Evolutionary conservation across 2,888 invertebrate species (phyloP).

Genomic region (Stenurella melanura): DNA sequence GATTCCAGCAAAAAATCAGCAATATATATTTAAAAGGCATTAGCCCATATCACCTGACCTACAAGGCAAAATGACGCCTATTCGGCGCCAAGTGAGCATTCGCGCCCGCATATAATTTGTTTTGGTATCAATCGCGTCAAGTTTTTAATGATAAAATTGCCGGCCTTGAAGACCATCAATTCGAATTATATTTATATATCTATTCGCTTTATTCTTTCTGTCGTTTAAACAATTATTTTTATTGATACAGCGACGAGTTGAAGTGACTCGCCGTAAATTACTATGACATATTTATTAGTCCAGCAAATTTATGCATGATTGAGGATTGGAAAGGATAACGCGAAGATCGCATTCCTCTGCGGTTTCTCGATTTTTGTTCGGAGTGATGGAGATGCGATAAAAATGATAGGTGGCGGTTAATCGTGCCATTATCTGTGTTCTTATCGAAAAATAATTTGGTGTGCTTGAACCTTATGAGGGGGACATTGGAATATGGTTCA

Average conservation of each 20-base stretch:
- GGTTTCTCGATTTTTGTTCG: too few species aligned
- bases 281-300: neutral
- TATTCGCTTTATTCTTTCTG: neutral
- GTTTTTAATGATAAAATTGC: neutral
- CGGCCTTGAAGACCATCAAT: neutral
- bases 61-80: neutral
- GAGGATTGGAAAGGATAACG: too few species aligned
- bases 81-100: neutral
- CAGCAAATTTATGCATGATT: neutral
- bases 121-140: neutral
- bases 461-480: too few species aligned
- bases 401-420: too few species aligned
- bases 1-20: too few species aligned
- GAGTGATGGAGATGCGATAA: too few species aligned
- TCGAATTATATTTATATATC: neutral
- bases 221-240: neutral
- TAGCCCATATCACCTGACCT: too few species aligned
- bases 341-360: too few species aligned
- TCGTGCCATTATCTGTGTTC: neutral
- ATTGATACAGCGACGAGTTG: neutral
- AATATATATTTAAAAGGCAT: too few species aligned
- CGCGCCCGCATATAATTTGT: neutral
- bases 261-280: neutral
- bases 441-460: too few species aligned
- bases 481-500: too few species aligned